phyloP scores from a whole-genome alignment of 1,140 invertebrate species.

The Pseudomyrmex concolor region DNA sequence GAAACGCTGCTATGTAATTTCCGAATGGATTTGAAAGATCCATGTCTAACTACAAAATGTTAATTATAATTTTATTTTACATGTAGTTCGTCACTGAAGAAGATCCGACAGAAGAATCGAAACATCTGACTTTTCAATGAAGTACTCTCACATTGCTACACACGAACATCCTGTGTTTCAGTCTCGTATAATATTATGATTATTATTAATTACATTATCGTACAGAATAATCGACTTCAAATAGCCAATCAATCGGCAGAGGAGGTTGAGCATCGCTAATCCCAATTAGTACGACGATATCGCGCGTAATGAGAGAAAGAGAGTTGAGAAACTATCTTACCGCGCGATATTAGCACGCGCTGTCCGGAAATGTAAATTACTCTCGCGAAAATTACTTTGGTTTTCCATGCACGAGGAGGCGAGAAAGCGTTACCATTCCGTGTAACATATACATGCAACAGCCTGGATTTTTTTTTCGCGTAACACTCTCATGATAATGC shows the following conservation, averaged over 20 bases:
- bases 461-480: slow-evolving; percentile 17
- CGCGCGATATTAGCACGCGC: neutral
- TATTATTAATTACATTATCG: no score
- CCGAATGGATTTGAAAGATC: no score
- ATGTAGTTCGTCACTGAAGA: no score
- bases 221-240: neutral
- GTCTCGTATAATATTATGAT: no score
- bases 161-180: no score
- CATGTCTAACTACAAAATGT: no score
- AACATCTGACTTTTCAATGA: no score
- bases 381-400: slow-evolving; percentile 45
- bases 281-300: slow-evolving; percentile 23
- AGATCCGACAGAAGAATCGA: no score
- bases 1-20: no score
- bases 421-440: slow-evolving; percentile 53
- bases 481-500: neutral
- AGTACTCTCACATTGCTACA: no score
- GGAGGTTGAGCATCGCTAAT: neutral
- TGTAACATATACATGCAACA: neutral
- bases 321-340: neutral
- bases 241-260: neutral
- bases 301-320: slow-evolving; percentile 36
- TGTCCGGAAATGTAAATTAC: slow-evolving; percentile 53
- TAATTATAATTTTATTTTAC: no score
- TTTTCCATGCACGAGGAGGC: slow-evolving; percentile 54